Evolutionary conservation across 1,140 invertebrate species (phyloP).

Genomic region (Teleogryllus occipitalis): DNA sequence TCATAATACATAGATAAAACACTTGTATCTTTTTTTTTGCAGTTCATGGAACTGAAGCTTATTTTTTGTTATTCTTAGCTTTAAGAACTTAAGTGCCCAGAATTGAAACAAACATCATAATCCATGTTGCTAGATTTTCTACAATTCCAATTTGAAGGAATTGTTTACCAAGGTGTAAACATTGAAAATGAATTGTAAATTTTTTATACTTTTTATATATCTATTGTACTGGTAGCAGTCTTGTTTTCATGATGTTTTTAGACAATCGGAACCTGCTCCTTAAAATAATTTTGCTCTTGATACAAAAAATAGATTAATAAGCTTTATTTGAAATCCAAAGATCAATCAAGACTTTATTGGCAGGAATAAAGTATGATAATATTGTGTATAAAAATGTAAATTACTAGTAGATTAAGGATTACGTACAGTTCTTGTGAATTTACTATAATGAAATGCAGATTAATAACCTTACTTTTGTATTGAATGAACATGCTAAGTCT

Average conservation of each 20-base stretch:
- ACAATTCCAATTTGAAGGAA: background rate
- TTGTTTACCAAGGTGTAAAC: no score
- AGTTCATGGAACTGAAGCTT: background rate
- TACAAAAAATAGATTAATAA: background rate
- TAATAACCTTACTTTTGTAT: no score
- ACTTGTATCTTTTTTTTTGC: no score
- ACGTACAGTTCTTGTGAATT: no score
- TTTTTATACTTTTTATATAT: constrained; percentile 2
- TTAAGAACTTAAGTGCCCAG: constrained; percentile 4
- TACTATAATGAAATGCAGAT: no score
- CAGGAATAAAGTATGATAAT: no score
- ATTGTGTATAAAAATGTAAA: no score
- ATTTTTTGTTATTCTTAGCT: background rate
- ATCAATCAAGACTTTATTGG: no score
- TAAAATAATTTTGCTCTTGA: background rate
- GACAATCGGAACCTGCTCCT: background rate
- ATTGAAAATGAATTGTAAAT: background rate
- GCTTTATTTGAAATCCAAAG: background rate
- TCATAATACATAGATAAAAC: no score
- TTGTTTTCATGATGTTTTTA: background rate
- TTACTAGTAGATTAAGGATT: background rate
- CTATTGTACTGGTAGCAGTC: background rate
- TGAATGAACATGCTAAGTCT: no score
- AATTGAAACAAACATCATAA: background rate
- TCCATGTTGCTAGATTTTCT: background rate